These are phyloP conservation scores for Trichopoda pennipes DNA, from an alignment of 2,888 invertebrate genomes.

Conservation along the genomic window DNA sequence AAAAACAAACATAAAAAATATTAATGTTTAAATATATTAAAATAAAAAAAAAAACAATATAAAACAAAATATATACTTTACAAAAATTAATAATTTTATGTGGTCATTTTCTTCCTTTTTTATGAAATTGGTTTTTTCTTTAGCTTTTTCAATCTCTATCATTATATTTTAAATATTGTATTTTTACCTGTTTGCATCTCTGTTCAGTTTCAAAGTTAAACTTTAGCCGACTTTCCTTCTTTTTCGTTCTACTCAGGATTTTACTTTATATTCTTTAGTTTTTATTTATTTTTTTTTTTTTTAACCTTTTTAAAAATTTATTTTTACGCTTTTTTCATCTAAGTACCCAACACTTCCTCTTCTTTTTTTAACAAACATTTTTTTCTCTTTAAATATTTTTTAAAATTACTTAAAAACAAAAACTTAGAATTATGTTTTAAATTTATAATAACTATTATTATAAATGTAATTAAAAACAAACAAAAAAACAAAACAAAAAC, in stretches of 20 bases:
- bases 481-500: constrained; percentile 41
- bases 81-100: constrained; percentile 21
- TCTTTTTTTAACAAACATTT: constrained; percentile 2
- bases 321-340: constrained; percentile 2
- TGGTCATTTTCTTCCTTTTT: constrained; percentile 16
- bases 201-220: constrained; percentile 8
- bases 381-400: constrained; percentile 25
- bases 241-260: constrained; percentile 39
- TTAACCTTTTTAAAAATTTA: neutral
- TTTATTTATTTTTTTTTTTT: constrained; percentile 9
- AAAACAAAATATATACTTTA: constrained; percentile 30
- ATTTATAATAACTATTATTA: constrained; percentile 67
- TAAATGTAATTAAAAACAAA: constrained; percentile 65
- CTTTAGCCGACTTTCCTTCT: neutral
- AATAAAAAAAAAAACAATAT: constrained; percentile 48
- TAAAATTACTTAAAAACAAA: constrained; percentile 36
- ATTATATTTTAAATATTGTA: neutral
- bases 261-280: constrained; percentile 27
- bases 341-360: constrained; percentile 19
- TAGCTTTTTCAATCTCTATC: neutral
- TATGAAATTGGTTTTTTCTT: constrained; percentile 10
- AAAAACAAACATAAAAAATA: constrained; percentile 59
- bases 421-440: constrained; percentile 65
- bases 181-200: constrained; percentile 1
- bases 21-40: constrained; percentile 67